Percentiles rank a stretch among this genome's conserved stretches.
Evolutionary conservation across 2,888 invertebrate species (phyloP).

Genomic region (Megamerina dolium): DNA sequence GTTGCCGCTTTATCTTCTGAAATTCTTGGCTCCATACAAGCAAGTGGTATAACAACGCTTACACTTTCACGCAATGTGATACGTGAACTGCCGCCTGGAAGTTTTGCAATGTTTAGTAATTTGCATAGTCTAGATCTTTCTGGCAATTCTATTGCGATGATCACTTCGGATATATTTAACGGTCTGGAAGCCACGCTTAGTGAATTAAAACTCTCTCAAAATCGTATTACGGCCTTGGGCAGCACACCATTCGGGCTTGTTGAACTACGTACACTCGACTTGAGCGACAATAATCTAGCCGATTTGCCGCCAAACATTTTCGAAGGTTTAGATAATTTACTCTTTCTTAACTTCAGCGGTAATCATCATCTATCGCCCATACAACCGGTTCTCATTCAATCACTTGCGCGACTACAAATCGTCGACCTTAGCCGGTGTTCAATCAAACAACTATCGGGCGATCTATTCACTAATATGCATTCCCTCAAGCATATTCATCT

Average conservation of each 20-base stretch:
- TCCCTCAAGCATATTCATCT: conserved; percentile 64
- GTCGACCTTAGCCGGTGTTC: conserved; percentile 72
- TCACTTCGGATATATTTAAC: conserved; percentile 67
- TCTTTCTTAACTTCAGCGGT: conserved; percentile 68
- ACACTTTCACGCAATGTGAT: conserved; percentile 79
- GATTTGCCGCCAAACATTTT: conserved; percentile 66
- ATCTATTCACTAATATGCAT: conserved; percentile 62
- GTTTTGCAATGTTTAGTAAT: conserved; percentile 72
- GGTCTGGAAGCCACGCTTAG: conserved; percentile 70
- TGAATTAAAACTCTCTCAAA: conserved; percentile 67
- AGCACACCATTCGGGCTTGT: conserved; percentile 59
- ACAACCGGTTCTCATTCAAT: conserved; percentile 63
- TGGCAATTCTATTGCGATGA: conserved; percentile 68
- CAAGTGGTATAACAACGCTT: conserved; percentile 64
- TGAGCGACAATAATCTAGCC: conserved; percentile 73
- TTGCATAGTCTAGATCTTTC: conserved; percentile 67
- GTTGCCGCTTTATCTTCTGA: conserved; percentile 79
- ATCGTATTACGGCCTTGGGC: conserved; percentile 63
- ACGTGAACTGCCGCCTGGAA: conserved; percentile 72
- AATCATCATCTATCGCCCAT: conserved; percentile 64
- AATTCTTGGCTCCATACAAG: conserved; percentile 63
- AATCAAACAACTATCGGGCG: conserved; percentile 65
- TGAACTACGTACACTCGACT: conserved; percentile 63
- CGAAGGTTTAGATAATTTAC: conserved; percentile 59
- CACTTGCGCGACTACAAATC: conserved; percentile 61